Percentiles rank a stretch among this genome's conserved stretches.
phyloP scores from a whole-genome alignment of 2,888 invertebrate species.

The Silvanus unidentatus region DNA sequence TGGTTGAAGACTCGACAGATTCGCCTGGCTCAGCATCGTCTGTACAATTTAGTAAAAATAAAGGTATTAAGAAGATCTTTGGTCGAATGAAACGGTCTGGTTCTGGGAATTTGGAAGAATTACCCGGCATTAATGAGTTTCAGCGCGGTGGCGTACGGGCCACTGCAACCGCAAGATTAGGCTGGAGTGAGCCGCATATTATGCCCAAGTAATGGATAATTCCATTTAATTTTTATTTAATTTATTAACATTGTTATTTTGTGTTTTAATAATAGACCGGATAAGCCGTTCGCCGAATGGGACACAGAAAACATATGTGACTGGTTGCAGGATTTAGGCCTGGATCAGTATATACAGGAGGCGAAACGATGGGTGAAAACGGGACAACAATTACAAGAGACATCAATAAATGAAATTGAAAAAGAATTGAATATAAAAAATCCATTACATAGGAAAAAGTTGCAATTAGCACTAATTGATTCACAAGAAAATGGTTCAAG shows the following conservation, averaged over 20 bases:
- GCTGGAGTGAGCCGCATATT: slow-evolving; percentile 50
- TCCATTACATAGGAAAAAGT: slow-evolving; percentile 86
- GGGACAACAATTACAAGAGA: slow-evolving; percentile 72
- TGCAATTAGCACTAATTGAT: slow-evolving; percentile 68
- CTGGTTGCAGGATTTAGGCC: slow-evolving; percentile 73
- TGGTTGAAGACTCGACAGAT: slow-evolving; percentile 43
- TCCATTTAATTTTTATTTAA: not conserved
- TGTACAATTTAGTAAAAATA: slow-evolving; percentile 50
- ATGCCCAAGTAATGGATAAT: slow-evolving; percentile 34
- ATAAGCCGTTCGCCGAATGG: slow-evolving; percentile 74
- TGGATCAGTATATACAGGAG: slow-evolving; percentile 73
- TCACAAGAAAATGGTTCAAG: slow-evolving; percentile 47
- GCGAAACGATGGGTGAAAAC: slow-evolving; percentile 78
- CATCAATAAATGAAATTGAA: slow-evolving; percentile 77
- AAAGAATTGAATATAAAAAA: slow-evolving; percentile 81
- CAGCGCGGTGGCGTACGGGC: slow-evolving; percentile 66
- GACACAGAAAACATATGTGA: slow-evolving; percentile 72
- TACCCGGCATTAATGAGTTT: slow-evolving; percentile 57
- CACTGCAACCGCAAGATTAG: slow-evolving; percentile 67
- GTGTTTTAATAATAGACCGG: slow-evolving; percentile 49
- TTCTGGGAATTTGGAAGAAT: slow-evolving; percentile 62
- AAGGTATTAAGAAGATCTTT: slow-evolving; percentile 62
- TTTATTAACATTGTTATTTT: too few species aligned
- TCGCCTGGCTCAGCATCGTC: slow-evolving; percentile 41
- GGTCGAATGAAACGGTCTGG: slow-evolving; percentile 64